These are phyloP conservation scores for Tichodroma muraria DNA, from an alignment of 2,113 vertebrate genomes.

Conservation along the genomic window DNA sequence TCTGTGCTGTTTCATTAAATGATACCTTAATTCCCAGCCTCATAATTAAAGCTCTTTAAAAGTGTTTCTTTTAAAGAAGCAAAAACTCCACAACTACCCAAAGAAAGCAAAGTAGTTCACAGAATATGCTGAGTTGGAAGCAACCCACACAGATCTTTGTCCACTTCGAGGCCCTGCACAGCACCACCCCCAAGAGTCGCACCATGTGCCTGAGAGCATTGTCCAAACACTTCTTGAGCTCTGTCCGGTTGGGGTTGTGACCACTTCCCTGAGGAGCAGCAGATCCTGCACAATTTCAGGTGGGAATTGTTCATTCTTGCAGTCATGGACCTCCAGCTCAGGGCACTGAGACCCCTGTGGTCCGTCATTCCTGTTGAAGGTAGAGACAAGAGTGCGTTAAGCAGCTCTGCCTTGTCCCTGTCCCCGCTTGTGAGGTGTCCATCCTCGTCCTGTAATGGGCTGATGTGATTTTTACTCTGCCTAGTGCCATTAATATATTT, in stretches of 20 bases:
- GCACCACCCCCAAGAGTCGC: neutral
- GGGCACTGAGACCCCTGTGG: neutral
- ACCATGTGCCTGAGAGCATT: neutral
- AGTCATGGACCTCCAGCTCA: neutral
- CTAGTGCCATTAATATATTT: neutral
- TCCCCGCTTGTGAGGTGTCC: no score
- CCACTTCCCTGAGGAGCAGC: no score
- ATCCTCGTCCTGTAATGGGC: neutral
- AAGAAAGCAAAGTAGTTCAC: neutral
- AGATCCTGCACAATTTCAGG: neutral
- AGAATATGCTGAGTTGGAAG: neutral
- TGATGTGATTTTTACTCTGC: neutral
- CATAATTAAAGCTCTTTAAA: conserved; percentile 16
- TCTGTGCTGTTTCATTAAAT: neutral
- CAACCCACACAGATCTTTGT: no score
- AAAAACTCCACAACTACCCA: neutral
- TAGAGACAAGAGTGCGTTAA: neutral
- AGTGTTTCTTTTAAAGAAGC: neutral
- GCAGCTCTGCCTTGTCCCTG: neutral
- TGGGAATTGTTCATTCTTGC: neutral
- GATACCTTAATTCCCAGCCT: conserved; percentile 9
- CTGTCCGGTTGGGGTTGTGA: neutral
- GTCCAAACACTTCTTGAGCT: neutral
- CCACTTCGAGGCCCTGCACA: neutral
- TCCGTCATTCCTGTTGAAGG: neutral